Conservation (phyloP, 1,140 invertebrate genomes). For the Micrasema minimum region DNA sequence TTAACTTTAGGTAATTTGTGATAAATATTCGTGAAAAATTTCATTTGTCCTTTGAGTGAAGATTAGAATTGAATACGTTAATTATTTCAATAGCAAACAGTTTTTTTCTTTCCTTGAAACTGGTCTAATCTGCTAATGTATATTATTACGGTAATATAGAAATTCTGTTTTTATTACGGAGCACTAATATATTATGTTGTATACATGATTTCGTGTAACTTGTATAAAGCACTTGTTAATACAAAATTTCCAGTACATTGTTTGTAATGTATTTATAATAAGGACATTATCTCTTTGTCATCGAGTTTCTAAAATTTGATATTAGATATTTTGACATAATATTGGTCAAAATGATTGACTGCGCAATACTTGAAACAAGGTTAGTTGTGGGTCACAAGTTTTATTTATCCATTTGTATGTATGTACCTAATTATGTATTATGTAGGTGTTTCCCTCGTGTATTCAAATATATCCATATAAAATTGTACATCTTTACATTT, state of each 20-base stretch:
- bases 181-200: not conserved
- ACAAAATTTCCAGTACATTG: not conserved
- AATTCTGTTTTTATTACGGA: not conserved
- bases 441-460: too few species aligned
- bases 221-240: not conserved
- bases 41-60: not conserved
- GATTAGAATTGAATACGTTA: not conserved
- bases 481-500: too few species aligned
- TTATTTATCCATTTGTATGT: too few species aligned
- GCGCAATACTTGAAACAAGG: too few species aligned
- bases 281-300: too few species aligned
- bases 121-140: not conserved
- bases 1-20: slow-evolving; percentile 37
- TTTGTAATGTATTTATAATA: too few species aligned
- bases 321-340: too few species aligned
- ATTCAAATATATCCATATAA: too few species aligned
- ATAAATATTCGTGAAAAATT: slow-evolving; percentile 37
- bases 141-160: not conserved
- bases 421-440: too few species aligned
- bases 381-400: too few species aligned
- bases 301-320: too few species aligned
- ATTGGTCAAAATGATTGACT: too few species aligned
- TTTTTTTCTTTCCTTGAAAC: not conserved
- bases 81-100: slow-evolving; percentile 8
- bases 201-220: not conserved